These are phyloP conservation scores for Upupa epops DNA, from an alignment of 2,113 vertebrate species.

Conservation along the genomic window DNA sequence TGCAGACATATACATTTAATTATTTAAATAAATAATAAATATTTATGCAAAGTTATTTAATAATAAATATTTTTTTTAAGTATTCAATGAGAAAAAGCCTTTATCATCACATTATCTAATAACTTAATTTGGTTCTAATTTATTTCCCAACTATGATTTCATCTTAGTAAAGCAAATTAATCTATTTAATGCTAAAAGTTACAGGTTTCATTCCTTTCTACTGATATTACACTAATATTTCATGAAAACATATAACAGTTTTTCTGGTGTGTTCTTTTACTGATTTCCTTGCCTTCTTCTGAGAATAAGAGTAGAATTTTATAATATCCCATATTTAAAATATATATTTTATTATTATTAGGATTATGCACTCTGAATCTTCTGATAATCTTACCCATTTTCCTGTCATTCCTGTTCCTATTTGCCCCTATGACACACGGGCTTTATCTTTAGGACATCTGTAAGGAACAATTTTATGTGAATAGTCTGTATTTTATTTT, in stretches of 20 bases:
- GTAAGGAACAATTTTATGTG: not conserved
- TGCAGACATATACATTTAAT: not conserved
- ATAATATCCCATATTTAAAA: not conserved
- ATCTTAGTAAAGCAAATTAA: not conserved
- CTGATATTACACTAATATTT: no score
- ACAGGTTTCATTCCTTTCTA: not conserved
- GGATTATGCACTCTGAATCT: not conserved
- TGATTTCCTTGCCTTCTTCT: not conserved
- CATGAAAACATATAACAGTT: not conserved
- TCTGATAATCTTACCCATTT: not conserved
- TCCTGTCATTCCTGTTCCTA: not conserved
- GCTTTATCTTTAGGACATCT: not conserved
- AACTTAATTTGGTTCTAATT: not conserved
- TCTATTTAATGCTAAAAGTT: not conserved
- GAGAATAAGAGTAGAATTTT: not conserved
- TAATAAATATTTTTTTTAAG: not conserved
- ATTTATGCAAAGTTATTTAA: not conserved
- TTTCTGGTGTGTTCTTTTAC: not conserved
- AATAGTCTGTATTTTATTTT: not conserved
- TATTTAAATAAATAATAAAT: constrained; percentile 3
- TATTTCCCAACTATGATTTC: not conserved
- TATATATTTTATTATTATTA: not conserved
- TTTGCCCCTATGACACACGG: not conserved
- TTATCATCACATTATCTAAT: not conserved
- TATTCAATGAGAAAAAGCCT: not conserved